Evolutionary conservation across 2,797 vertebrate species (phyloP).

Genomic region (Gambelia wislizenii): DNA sequence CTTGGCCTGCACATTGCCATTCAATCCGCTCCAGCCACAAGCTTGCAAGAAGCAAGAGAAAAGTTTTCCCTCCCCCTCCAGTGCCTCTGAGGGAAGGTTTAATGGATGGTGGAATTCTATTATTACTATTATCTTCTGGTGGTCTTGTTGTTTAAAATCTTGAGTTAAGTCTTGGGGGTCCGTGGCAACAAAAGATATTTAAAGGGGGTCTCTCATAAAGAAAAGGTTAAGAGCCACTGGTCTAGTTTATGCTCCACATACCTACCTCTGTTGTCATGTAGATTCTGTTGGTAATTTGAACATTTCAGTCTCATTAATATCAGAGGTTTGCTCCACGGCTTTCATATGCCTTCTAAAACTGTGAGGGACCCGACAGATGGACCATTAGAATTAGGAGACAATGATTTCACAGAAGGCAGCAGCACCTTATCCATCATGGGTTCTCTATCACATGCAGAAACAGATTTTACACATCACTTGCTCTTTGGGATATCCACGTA

Average conservation of each 20-base stretch:
- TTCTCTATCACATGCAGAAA: background rate
- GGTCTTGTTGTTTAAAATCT: too few species aligned
- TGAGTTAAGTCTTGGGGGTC: too few species aligned
- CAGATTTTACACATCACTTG: background rate
- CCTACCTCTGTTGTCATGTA: background rate
- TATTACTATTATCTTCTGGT: too few species aligned
- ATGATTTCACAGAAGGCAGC: background rate
- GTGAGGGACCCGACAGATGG: background rate
- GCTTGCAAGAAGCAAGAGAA: too few species aligned
- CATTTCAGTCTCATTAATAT: background rate
- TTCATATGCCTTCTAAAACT: background rate
- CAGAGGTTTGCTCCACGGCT: background rate
- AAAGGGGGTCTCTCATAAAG: too few species aligned
- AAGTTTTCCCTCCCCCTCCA: too few species aligned
- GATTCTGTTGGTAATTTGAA: background rate
- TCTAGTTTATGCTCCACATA: background rate
- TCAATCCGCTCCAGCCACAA: too few species aligned
- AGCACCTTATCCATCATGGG: background rate
- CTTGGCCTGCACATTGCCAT: too few species aligned
- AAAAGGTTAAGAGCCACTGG: too few species aligned
- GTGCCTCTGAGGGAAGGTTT: too few species aligned
- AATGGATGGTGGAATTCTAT: too few species aligned
- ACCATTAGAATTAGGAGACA: background rate
- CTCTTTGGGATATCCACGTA: background rate
- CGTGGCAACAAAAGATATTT: too few species aligned